A percentile compares a stretch with the other conserved stretches of the same genome.
phyloP scores from a whole-genome alignment of 2,888 invertebrate species.

The Chironomus tentans region DNA sequence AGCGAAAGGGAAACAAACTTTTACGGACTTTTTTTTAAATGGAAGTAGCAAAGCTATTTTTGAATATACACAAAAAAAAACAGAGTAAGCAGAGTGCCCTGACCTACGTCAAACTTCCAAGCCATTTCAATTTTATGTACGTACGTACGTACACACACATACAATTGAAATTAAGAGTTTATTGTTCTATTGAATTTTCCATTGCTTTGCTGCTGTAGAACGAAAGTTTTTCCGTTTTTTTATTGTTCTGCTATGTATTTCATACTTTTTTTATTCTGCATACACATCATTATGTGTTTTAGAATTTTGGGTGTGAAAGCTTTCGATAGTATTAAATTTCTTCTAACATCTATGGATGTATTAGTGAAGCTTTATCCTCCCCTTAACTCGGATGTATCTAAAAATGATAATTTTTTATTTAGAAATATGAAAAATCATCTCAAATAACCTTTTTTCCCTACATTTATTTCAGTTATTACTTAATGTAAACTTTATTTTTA shows the following conservation, averaged over 20 bases:
- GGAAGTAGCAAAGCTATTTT: constrained; percentile 22
- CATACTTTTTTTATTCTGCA: too few relatives aligned
- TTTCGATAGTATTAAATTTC: not conserved
- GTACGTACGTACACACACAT: constrained; percentile 9
- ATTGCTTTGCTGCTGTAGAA: not conserved
- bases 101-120: constrained; percentile 22
- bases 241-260: not conserved
- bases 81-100: not conserved
- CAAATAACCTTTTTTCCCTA: too few relatives aligned
- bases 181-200: constrained; percentile 24
- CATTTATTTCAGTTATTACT: too few relatives aligned
- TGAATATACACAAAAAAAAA: not conserved
- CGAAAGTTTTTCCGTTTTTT: constrained; percentile 1
- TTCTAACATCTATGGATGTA: not conserved
- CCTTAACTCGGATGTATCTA: not conserved
- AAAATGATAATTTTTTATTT: too few relatives aligned
- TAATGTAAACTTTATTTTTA: too few relatives aligned
- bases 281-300: not conserved
- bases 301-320: constrained; percentile 5
- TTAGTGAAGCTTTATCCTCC: not conserved
- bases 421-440: too few relatives aligned
- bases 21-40: constrained; percentile 2
- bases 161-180: constrained; percentile 17
- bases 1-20: constrained; percentile 24
- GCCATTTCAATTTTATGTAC: not conserved